A percentile compares a stretch with the other conserved stretches of the same genome.
Conservation (phyloP, 2,888 invertebrate genomes). For the Drosophila diplacantha region DNA sequence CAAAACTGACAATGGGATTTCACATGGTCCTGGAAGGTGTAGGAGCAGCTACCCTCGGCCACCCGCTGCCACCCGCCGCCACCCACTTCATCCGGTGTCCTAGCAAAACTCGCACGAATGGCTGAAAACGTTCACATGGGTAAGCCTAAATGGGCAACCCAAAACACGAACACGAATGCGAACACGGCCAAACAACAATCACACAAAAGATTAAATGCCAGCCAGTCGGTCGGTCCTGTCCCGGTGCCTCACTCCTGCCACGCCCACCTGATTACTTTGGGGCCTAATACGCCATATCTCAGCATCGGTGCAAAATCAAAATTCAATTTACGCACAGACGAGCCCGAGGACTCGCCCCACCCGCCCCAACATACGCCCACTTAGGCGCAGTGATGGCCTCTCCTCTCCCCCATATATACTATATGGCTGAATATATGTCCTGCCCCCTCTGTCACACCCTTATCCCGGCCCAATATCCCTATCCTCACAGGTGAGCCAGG, state of each 20-base stretch:
- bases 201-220: slow-evolving; percentile 67
- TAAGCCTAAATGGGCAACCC: slow-evolving; percentile 71
- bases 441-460: background rate
- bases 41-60: background rate
- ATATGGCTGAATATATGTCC: background rate
- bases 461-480: slow-evolving; percentile 8
- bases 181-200: slow-evolving; percentile 43
- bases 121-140: slow-evolving; percentile 52
- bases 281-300: slow-evolving; percentile 73
- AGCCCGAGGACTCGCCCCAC: slow-evolving; percentile 25
- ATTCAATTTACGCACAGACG: slow-evolving; percentile 72
- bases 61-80: too few species aligned
- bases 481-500: slow-evolving; percentile 48
- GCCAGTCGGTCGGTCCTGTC: slow-evolving; percentile 1
- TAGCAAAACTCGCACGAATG: slow-evolving; percentile 13
- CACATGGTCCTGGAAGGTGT: background rate
- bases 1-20: slow-evolving; percentile 57
- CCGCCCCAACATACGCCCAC: slow-evolving; percentile 38
- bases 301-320: slow-evolving; percentile 73
- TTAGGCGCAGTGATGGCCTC: slow-evolving; percentile 21
- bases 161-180: slow-evolving; percentile 61
- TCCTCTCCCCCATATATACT: too few species aligned
- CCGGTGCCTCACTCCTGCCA: background rate
- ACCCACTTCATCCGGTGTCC: background rate
- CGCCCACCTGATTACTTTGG: slow-evolving; percentile 66